Percentiles rank a stretch among this genome's conserved stretches.
These are phyloP conservation scores for Pogonophryne albipinna DNA, from an alignment of 2,797 vertebrate species.

Conservation along the genomic window DNA sequence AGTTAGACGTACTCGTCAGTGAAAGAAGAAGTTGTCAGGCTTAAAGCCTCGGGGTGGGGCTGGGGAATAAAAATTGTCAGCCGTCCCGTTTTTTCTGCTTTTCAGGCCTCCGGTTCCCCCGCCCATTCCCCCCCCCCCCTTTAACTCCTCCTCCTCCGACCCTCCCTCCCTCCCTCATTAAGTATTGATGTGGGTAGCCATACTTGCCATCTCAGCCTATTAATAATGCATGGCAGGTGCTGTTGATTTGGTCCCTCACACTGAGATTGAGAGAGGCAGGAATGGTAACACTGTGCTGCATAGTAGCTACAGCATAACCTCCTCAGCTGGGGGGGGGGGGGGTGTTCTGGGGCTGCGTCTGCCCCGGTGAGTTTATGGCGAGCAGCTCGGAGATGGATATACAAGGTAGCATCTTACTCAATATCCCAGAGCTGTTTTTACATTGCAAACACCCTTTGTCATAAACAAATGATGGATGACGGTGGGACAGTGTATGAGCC, in stretches of 20 bases:
- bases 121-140: constrained; percentile 69
- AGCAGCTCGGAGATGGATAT: constrained; percentile 75
- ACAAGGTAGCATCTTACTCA: constrained; percentile 78
- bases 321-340: constrained; percentile 27
- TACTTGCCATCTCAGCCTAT: constrained; percentile 99
- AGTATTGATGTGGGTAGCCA: constrained; percentile 99
- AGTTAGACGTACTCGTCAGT: constrained; percentile 47
- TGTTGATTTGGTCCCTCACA: constrained; percentile 98
- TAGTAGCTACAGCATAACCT: constrained; percentile 74
- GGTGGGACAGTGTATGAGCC: constrained; percentile 33
- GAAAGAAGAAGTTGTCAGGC: constrained; percentile 74
- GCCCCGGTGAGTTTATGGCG: constrained; percentile 73
- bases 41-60: constrained; percentile 66
- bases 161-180: constrained; percentile 88
- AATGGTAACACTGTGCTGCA: constrained; percentile 78
- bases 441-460: constrained; percentile 71
- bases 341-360: constrained; percentile 25
- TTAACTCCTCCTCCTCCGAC: constrained; percentile 67
- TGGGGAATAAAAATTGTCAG: constrained; percentile 76
- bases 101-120: constrained; percentile 62
- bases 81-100: constrained; percentile 72
- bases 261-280: constrained; percentile 91
- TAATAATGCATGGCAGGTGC: constrained; percentile 98
- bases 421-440: constrained; percentile 71
- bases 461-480: constrained; percentile 71